These are phyloP conservation scores for Pheosia tremula DNA, from an alignment of 2,888 invertebrate species.

Conservation along the genomic window DNA sequence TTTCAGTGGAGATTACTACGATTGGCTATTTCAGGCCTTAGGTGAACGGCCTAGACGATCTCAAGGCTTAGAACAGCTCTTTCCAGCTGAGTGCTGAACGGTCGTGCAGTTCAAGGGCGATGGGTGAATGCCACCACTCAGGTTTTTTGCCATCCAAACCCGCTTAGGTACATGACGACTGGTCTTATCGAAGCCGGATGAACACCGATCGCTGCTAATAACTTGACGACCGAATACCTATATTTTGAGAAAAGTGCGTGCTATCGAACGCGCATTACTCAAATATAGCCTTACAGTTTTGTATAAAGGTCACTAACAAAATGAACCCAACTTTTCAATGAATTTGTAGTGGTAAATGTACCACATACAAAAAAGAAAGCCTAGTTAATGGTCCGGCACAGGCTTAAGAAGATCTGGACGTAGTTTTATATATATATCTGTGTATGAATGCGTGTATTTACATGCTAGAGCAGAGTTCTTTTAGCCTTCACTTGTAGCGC, in stretches of 20 bases:
- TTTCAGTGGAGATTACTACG: conserved; percentile 38
- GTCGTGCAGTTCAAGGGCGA: conserved; percentile 76
- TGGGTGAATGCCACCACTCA: conserved; percentile 80
- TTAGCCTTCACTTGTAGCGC: no score
- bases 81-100: conserved; percentile 76
- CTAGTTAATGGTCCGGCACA: no score
- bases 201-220: conserved; percentile 58
- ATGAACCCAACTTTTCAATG: no score
- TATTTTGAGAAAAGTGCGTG: conserved; percentile 1
- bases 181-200: conserved; percentile 71
- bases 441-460: no score
- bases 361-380: no score
- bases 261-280: no score
- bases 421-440: no score
- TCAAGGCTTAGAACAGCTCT: conserved; percentile 72
- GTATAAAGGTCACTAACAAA: no score
- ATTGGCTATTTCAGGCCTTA: conserved; percentile 55
- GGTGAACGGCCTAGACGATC: conserved; percentile 75
- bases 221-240: conserved; percentile 35
- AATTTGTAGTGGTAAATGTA: no score
- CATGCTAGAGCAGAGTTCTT: no score
- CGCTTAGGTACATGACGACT: conserved; percentile 65
- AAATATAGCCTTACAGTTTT: no score
- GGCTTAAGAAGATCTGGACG: no score
- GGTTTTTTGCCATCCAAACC: conserved; percentile 71